These are phyloP conservation scores for Rapana venosa DNA, from an alignment of 2,888 invertebrate genomes.

Conservation along the genomic window DNA sequence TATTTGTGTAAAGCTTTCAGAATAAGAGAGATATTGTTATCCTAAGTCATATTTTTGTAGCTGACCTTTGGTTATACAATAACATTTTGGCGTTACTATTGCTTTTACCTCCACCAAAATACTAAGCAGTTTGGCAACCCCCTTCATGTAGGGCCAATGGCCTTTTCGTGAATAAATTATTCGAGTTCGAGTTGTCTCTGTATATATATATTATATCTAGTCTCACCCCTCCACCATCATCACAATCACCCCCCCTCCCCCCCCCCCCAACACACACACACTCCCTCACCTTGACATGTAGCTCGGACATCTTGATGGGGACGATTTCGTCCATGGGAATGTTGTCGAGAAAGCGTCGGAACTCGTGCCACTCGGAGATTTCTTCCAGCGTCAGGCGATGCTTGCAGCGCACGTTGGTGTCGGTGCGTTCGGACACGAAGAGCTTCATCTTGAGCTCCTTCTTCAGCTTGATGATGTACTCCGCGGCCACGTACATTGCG, in stretches of 20 bases:
- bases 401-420: slow-evolving; percentile 62
- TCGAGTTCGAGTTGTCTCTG: too few relatives aligned
- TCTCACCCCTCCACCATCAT: neutral
- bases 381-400: slow-evolving; percentile 64
- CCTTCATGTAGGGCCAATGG: too few relatives aligned
- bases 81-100: too few relatives aligned
- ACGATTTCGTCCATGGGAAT: slow-evolving; percentile 65
- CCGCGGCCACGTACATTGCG: slow-evolving; percentile 69
- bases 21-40: too few relatives aligned
- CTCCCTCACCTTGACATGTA: slow-evolving; percentile 62
- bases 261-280: neutral
- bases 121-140: too few relatives aligned
- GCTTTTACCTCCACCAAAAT: too few relatives aligned
- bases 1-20: too few relatives aligned
- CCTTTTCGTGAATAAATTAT: too few relatives aligned
- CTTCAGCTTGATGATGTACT: slow-evolving; percentile 72
- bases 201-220: too few relatives aligned
- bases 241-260: neutral
- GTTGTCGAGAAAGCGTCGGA: slow-evolving; percentile 58
- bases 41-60: too few relatives aligned
- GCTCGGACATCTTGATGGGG: slow-evolving; percentile 64
- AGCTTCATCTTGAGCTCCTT: slow-evolving; percentile 66
- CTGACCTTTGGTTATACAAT: too few relatives aligned
- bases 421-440: slow-evolving; percentile 64
- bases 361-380: slow-evolving; percentile 63